Percentiles rank a stretch among this genome's conserved stretches.
These are phyloP conservation scores for Sialis fuliginosa DNA, from an alignment of 2,888 invertebrate genomes.

Conservation along the genomic window DNA sequence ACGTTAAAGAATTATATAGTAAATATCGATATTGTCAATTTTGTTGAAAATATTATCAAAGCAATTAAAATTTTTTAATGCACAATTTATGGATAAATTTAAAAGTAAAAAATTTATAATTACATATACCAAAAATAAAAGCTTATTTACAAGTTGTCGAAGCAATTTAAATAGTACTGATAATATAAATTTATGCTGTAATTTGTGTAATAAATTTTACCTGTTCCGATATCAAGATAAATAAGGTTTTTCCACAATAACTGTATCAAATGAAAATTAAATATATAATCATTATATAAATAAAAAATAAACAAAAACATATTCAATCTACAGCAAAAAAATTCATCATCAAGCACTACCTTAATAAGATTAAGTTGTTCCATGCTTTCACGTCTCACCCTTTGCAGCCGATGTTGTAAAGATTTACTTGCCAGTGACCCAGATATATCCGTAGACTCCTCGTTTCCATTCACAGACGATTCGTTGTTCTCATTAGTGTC, in stretches of 20 bases:
- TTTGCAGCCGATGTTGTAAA: slow-evolving; percentile 19
- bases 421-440: not conserved
- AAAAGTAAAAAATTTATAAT: too few species aligned
- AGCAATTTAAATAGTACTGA: too few species aligned
- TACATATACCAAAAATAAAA: too few species aligned
- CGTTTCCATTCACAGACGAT: slow-evolving; percentile 5
- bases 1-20: too few species aligned
- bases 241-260: slow-evolving; percentile 1
- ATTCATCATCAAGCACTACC: slow-evolving; percentile 27
- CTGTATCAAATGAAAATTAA: not conserved
- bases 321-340: slow-evolving; percentile 9
- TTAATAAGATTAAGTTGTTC: slow-evolving; percentile 89
- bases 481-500: slow-evolving; percentile 2
- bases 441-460: slow-evolving; percentile 1
- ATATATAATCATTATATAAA: slow-evolving; percentile 11
- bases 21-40: too few species aligned
- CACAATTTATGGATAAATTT: too few species aligned
- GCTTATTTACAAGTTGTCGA: too few species aligned
- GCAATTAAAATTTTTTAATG: too few species aligned
- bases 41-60: too few species aligned
- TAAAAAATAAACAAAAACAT: slow-evolving; percentile 12
- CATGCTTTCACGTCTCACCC: slow-evolving; percentile 83
- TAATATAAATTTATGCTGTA: too few species aligned
- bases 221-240: too few species aligned
- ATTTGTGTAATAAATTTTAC: too few species aligned